Conservation (phyloP, 2,113 vertebrate genomes). For the Opisthocomus hoazin region DNA sequence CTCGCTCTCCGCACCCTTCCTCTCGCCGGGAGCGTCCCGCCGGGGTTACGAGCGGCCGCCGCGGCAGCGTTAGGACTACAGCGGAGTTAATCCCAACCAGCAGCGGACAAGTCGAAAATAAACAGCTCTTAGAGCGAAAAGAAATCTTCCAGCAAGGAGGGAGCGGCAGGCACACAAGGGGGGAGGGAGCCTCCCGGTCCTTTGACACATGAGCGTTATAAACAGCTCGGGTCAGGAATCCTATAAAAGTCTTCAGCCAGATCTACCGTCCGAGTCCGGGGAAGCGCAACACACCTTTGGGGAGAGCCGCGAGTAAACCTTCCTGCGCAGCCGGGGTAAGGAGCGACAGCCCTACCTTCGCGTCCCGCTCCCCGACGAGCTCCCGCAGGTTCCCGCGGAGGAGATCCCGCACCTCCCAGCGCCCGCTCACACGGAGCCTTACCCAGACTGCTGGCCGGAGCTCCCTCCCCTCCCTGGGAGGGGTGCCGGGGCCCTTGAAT, state of each 20-base stretch:
- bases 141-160: background rate
- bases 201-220: slow-evolving; percentile 10
- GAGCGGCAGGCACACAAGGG: background rate
- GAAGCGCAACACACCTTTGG: background rate
- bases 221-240: slow-evolving; percentile 2
- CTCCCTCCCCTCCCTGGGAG: slow-evolving; percentile 54
- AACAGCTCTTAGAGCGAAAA: background rate
- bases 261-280: background rate
- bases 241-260: background rate
- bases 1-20: background rate
- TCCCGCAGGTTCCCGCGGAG: slow-evolving; percentile 5
- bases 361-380: slow-evolving; percentile 10
- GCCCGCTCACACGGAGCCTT: background rate
- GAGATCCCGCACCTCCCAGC: slow-evolving; percentile 19
- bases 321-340: background rate
- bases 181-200: background rate
- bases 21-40: background rate
- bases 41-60: background rate
- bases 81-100: background rate
- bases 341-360: slow-evolving; percentile 45
- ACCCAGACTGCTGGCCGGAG: slow-evolving; percentile 18
- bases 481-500: slow-evolving; percentile 47
- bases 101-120: slow-evolving; percentile 3
- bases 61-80: background rate
- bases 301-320: background rate